Base-by-base conservation (phyloP, 2,797 vertebrate species). In the Darevskia nairensis region DNA sequence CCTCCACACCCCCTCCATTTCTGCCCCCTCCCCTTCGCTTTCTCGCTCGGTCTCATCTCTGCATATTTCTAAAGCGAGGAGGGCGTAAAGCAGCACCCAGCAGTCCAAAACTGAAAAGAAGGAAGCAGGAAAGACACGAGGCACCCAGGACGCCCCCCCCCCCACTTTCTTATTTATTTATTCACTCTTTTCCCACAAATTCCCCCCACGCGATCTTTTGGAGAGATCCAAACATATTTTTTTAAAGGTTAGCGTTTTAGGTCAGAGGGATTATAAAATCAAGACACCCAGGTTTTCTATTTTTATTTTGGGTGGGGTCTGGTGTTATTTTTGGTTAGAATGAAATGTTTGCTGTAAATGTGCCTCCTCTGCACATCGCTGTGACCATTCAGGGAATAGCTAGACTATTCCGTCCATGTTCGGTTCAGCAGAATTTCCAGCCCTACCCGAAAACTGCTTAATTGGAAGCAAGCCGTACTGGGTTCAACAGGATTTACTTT, bases 21-120 rank as follows among this genome's bases (percentile, higher is more conserved):
- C 71, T 35, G 15, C 39, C 21, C 44, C 27, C 55, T 46, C 82
- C 84, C 0, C 9, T 44, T 50, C 46, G 23, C 80, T 46, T 6
- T 27, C 79, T 82, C 68, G 13, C 55, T 21, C 19, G 8, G 35
- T 68, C 77, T 68, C 59, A 23, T 76, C 69, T 46, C 81, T 81
- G 71, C 78, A 32, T 88, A 79, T 88, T 84, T 29, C 61, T 66
- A 17, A 80, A 71, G 41, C 69, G 32, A 21, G n/a, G 27, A 23
- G 35, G 39, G 17, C 5, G 11, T 8, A 21, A 3, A 25, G 3
- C 39, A 66, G 32, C 66, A 2, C 75, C 10, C 35, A 13, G 17
- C 19, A 7, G 44, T 39, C 72, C 29, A 19, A 66, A 41, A 32
- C 17, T 17, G n/a, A 8, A 66, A 32, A 50, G 13, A 66, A 19